Evolutionary conservation across 1,140 invertebrate genomes (phyloP).

Genomic region (Lordiphosa collinella): DNA sequence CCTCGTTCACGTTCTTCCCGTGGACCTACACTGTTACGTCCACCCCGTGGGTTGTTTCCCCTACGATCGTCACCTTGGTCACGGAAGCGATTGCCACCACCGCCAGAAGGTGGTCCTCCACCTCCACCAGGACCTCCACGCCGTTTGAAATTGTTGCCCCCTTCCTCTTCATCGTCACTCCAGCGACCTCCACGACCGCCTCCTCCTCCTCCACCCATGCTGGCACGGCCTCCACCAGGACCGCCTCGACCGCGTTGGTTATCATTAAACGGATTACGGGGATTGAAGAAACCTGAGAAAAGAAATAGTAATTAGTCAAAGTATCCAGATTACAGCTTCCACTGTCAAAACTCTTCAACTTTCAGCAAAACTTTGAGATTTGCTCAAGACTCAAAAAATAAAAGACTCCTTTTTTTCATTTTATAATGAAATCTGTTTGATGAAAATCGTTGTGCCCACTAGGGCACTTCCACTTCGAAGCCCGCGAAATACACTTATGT

Average conservation of each 20-base stretch:
- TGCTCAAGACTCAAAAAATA: too few species aligned
- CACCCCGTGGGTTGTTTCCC: slow-evolving; percentile 58
- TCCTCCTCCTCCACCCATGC: slow-evolving; percentile 60
- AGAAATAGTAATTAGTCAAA: neutral
- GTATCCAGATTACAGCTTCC: too few species aligned
- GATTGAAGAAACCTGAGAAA: slow-evolving; percentile 77
- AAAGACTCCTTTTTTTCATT: too few species aligned
- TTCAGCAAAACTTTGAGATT: too few species aligned
- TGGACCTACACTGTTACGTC: slow-evolving; percentile 54
- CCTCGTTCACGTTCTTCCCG: slow-evolving; percentile 58
- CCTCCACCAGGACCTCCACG: slow-evolving; percentile 60
- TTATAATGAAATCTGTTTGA: too few species aligned
- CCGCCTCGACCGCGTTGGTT: slow-evolving; percentile 74
- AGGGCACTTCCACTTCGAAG: too few species aligned
- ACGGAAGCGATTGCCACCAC: slow-evolving; percentile 60
- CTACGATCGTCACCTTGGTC: slow-evolving; percentile 47
- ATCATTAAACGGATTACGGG: slow-evolving; percentile 77
- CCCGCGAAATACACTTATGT: too few species aligned
- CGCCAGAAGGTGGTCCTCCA: slow-evolving; percentile 28
- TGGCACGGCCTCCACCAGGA: slow-evolving; percentile 75
- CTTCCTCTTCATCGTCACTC: slow-evolving; percentile 70
- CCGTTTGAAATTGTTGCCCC: slow-evolving; percentile 60
- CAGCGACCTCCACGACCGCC: slow-evolving; percentile 56
- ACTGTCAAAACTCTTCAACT: too few species aligned
- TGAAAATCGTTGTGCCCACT: too few species aligned